These are phyloP conservation scores for Eupithecia insigniata DNA, from an alignment of 2,888 invertebrate genomes.

Conservation along the genomic window DNA sequence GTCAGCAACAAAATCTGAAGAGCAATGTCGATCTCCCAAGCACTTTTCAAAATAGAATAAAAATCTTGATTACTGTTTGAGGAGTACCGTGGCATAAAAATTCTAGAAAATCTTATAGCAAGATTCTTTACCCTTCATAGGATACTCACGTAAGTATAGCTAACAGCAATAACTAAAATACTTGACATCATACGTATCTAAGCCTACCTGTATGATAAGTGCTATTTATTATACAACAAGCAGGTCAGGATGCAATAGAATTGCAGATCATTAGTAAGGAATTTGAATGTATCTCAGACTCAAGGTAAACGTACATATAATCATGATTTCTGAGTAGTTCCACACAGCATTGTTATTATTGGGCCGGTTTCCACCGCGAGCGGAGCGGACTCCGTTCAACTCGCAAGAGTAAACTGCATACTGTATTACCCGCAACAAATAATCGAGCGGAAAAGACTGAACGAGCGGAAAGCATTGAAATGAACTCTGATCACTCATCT, in stretches of 20 bases:
- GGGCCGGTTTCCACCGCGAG: no score
- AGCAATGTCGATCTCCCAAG: background rate
- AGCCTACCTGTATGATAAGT: conserved; percentile 3
- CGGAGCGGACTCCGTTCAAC: no score
- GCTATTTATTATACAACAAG: conserved; percentile 9
- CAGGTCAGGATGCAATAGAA: conserved; percentile 20
- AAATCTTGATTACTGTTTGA: background rate
- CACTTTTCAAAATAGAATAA: background rate
- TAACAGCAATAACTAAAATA: conserved; percentile 6
- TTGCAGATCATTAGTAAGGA: conserved; percentile 34
- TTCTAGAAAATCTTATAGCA: background rate
- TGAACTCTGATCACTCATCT: no score
- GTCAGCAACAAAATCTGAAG: background rate
- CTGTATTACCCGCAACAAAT: no score
- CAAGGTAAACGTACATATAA: conserved; percentile 35
- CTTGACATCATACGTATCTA: conserved; percentile 4
- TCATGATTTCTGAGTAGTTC: conserved; percentile 22
- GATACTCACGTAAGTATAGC: background rate
- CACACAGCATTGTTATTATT: conserved; percentile 5
- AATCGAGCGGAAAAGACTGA: no score
- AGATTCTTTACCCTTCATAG: background rate
- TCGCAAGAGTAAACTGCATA: no score
- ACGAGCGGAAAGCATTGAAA: no score
- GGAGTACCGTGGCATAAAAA: background rate
- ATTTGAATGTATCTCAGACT: conserved; percentile 35